These are phyloP conservation scores for Lacanobia wlatinum DNA, from an alignment of 2,888 invertebrate species.

Conservation along the genomic window DNA sequence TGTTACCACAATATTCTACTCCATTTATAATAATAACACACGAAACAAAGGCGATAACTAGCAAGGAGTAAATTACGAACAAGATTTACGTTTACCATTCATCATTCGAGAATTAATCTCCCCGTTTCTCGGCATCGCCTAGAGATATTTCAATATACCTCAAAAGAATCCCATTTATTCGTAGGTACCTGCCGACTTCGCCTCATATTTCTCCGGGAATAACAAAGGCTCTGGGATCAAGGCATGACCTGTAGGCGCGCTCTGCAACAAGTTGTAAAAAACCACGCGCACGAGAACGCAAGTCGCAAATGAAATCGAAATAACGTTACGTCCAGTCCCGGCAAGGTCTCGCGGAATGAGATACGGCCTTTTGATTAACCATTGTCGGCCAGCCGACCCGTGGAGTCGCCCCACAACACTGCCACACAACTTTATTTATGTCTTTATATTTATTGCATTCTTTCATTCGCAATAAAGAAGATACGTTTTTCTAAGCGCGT, in stretches of 20 bases:
- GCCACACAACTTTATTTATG: conserved; percentile 63
- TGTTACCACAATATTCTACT: conserved; percentile 67
- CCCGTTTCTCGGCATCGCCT: conserved; percentile 80
- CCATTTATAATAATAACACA: conserved; percentile 67
- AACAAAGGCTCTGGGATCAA: conserved; percentile 85
- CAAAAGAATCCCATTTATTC: conserved; percentile 87
- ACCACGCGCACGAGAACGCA: conserved; percentile 87
- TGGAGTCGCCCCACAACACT: conserved; percentile 75
- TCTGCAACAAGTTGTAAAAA: conserved; percentile 82
- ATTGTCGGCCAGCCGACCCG: conserved; percentile 82
- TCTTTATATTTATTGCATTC: conserved; percentile 66
- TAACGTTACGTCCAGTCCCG: conserved; percentile 82
- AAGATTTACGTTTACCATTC: conserved; percentile 84
- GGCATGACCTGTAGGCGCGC: conserved; percentile 84
- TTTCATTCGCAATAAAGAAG: conserved; percentile 59
- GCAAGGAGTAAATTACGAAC: conserved; percentile 83
- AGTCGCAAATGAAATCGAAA: conserved; percentile 91
- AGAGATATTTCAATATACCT: conserved; percentile 87
- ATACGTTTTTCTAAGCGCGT: conserved; percentile 58
- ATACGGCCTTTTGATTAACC: conserved; percentile 89
- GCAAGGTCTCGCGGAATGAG: conserved; percentile 86
- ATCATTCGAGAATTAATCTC: conserved; percentile 86
- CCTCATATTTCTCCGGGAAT: conserved; percentile 87
- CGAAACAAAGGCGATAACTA: conserved; percentile 81
- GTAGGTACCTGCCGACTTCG: conserved; percentile 79